Evolutionary conservation across 2,888 invertebrate genomes (phyloP), one percentile per base, ranked within the genome.

Genomic region (Cerastis leucographa): DNA sequence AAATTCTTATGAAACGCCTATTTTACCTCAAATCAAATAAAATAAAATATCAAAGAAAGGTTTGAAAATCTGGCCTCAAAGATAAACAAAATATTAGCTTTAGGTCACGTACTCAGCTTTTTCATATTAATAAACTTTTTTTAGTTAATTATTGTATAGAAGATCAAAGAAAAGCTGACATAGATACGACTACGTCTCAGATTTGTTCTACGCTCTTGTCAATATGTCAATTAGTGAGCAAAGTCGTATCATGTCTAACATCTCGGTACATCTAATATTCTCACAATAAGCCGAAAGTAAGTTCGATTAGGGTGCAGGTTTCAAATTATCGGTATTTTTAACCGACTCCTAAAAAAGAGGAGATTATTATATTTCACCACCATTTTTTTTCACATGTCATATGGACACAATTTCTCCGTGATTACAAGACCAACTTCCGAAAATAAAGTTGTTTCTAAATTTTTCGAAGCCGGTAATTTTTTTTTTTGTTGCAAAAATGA

Each of bases 201-300:
- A 83, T 83, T 80, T 83, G 42, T 78, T 65, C 40, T 80, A 17
- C 7, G 19, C 59, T 69, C 68, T 54, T 49, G 51, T 70, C 59
- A 70, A 70, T 46, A 67, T 84, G 74, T 67, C 81, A 81, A 81
- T 85, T 85, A 85, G 81, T 42, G 68, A 69, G 71, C 61, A 49
- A 66, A 79, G 67, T 62, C 42, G 62, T n/a, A n/a, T n/a, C n/a
- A 42, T 49, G 44, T 59, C 56, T 64, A 76, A 68, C 54, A 61
- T 76, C 46, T 62, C 46, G n/a, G 29, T 46, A 82, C 29, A 82
- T 54, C 8, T 51, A 56, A 74, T 75, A 65, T 49, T 65, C 65
- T 74, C 46, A 75, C 62, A 76, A 82, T 46, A 79, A 59, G 8
- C 54, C 22, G 29, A 54, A 49, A 62, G 35, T 54, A 73, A 49